Percentiles rank a stretch among this genome's conserved stretches.
phyloP scores from a whole-genome alignment of 2,888 invertebrate species.

The Melieria picta region DNA sequence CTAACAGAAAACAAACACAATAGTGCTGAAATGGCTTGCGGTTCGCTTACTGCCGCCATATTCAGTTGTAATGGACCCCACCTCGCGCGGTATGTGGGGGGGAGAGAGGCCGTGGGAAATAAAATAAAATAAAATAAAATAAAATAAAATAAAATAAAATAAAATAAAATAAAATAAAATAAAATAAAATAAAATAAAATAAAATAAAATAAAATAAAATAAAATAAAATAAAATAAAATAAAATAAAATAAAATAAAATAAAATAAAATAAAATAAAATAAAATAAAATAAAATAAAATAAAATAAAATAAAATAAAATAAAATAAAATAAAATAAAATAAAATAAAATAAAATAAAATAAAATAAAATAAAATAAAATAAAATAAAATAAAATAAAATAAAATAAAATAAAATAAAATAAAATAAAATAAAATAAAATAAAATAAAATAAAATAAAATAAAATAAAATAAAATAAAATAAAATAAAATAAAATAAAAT shows the following conservation, averaged over 20 bases:
- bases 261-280: not conserved
- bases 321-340: not conserved
- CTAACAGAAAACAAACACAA: too few relatives aligned
- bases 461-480: too few relatives aligned
- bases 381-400: not conserved
- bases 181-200: too few relatives aligned
- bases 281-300: conserved; percentile 1
- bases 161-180: too few relatives aligned
- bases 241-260: not conserved
- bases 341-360: not conserved
- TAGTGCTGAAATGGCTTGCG: too few relatives aligned
- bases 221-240: conserved; percentile 7
- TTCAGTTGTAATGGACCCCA: too few relatives aligned
- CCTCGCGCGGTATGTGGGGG: too few relatives aligned
- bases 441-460: not conserved
- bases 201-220: conserved; percentile 3
- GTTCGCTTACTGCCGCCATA: too few relatives aligned
- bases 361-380: not conserved
- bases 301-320: not conserved
- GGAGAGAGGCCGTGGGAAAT: too few relatives aligned
- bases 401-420: conserved; percentile 3
- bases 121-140: too few relatives aligned
- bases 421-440: not conserved
- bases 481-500: too few relatives aligned
- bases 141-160: too few relatives aligned